Conservation (phyloP, 2,888 invertebrate species). For the Heliothis peltigera region DNA sequence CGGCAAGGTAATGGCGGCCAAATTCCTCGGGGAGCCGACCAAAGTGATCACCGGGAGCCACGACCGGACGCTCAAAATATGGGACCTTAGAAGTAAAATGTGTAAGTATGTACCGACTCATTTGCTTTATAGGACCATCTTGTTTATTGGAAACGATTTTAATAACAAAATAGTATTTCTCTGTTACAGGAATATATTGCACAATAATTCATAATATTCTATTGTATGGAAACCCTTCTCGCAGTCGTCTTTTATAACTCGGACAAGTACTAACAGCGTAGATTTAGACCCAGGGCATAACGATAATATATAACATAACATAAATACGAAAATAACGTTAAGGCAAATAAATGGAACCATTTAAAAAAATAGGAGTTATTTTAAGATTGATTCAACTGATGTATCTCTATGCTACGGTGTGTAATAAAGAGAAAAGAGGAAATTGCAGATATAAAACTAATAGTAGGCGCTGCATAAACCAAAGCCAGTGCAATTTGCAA, state of each 20-base stretch:
- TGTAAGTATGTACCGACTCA: slow-evolving; percentile 76
- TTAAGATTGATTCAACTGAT: not conserved
- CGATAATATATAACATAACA: slow-evolving; percentile 42
- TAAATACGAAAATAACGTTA: slow-evolving; percentile 44
- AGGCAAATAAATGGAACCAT: slow-evolving; percentile 13
- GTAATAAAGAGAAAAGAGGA: slow-evolving; percentile 19
- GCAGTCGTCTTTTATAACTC: slow-evolving; percentile 49
- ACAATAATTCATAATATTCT: slow-evolving; percentile 57
- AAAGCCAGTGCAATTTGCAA: slow-evolving; percentile 8
- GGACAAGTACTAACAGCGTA: slow-evolving; percentile 51
- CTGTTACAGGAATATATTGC: slow-evolving; percentile 53
- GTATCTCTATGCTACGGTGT: slow-evolving; percentile 3
- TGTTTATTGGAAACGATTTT: slow-evolving; percentile 52
- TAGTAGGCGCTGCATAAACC: slow-evolving; percentile 13
- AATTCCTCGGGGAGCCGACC: slow-evolving; percentile 97
- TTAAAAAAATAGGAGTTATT: slow-evolving; percentile 26
- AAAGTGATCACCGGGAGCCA: slow-evolving; percentile 99
- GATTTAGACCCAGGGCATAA: slow-evolving; percentile 43
- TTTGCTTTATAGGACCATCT: slow-evolving; percentile 46
- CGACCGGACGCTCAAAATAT: slow-evolving; percentile 99
- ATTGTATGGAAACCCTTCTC: slow-evolving; percentile 58
- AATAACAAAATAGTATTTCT: slow-evolving; percentile 52
- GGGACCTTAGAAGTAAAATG: slow-evolving; percentile 97
- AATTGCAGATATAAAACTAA: slow-evolving; percentile 33
- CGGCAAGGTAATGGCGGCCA: slow-evolving; percentile 99